phyloP scores from a whole-genome alignment of 1,140 invertebrate genomes.

The roundworm (Caenorhabditis elegans) region WBcel235 BX284604.4:8168501-8169000 shows the following conservation, averaged over 20 bases:
- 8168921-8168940: no score
- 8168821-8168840: constrained; percentile 25
- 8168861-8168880: background rate
- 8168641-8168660: no score
- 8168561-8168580: no score
- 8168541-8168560: background rate
- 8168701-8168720: constrained; percentile 11
- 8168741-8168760: background rate
- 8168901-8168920: no score
- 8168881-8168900: no score
- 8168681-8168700: constrained; percentile 1
- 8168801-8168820: background rate
- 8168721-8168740: background rate
- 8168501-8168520: background rate
- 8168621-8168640: no score
- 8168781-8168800: background rate
- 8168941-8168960: no score
- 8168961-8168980: no score
- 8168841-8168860: background rate
- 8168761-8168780: background rate
- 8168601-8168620: no score
- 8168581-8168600: no score
- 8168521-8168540: background rate
- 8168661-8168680: no score
- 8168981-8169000: no score